Conservation (phyloP, 2,113 vertebrate genomes). For the Hemicordylus capensis region DNA sequence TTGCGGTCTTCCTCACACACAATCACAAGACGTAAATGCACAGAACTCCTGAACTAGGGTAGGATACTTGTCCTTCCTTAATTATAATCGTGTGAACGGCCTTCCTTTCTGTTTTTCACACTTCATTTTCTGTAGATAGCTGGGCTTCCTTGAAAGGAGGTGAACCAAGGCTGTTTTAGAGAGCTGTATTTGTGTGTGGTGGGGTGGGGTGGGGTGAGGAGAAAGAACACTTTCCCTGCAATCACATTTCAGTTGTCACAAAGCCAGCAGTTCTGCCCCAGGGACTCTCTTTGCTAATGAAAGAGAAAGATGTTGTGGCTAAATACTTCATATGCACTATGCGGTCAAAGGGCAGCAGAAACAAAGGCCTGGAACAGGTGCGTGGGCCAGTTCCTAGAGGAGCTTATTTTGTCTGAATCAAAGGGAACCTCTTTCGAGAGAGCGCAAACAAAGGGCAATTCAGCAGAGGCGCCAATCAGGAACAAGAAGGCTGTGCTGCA, state of each 20-base stretch:
- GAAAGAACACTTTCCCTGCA: background rate
- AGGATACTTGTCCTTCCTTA: too few relatives aligned
- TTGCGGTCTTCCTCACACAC: too few relatives aligned
- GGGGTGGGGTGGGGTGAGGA: background rate
- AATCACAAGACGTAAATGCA: too few relatives aligned
- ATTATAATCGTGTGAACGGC: too few relatives aligned
- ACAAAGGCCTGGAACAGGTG: constrained; percentile 7
- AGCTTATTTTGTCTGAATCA: background rate
- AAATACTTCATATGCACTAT: background rate
- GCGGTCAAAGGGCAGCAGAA: background rate
- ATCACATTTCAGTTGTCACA: constrained; percentile 7
- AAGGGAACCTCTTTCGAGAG: background rate
- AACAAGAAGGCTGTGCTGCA: background rate
- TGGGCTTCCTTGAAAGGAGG: background rate
- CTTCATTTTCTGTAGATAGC: background rate
- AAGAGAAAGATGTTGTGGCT: background rate
- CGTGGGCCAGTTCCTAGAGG: background rate
- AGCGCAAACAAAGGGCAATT: background rate
- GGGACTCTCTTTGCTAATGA: constrained; percentile 10
- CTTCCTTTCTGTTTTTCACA: too few relatives aligned
- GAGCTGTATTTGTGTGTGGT: background rate
- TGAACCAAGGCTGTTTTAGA: background rate
- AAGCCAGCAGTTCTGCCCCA: background rate
- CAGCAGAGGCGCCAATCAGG: background rate
- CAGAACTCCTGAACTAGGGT: too few relatives aligned